Base-by-base conservation (phyloP, 1,140 invertebrate species). In the Pseudachorutes palmiensis region DNA sequence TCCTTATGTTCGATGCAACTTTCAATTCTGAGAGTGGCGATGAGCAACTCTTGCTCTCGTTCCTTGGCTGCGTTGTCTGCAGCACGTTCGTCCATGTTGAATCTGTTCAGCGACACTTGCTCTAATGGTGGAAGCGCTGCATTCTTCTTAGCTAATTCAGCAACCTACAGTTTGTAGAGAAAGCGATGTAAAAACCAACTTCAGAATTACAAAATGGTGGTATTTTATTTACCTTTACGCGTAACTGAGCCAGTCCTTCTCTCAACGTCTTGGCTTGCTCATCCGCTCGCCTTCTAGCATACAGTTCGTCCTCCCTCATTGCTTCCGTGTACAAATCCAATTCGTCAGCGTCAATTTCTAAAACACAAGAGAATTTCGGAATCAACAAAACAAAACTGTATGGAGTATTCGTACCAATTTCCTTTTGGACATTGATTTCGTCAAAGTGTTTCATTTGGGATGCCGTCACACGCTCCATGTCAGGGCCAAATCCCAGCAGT, bases 81-180 rank as follows among this genome's bases (percentile, higher is more conserved):
- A 16, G 51, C 62, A 12, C 69, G 67, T 1, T 62, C 48, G 41
- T 73, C 69, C 32, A 73, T 60, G 28, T 73, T 64, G 48, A 73
- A 73, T 45, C 70, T 67, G 0, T 68, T 57, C 45, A 70, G 19
- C 22, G 41, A 19, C 5, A 73, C 19, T 45, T 70, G 67, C 5
- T 69, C 58, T 19, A 22, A 26, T 45, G 62, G 48, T 1, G 63
- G 28, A 28, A 58, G 36, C 2, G 63, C 51, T 14, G 51, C 19
- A 61, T 73, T 73, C 12, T 66, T 64, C 2, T 64, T 22, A 1
- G 70, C 49, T 19, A 73, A 29, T 30, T 70, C 62, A 2, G 49
- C 30, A 30, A 73, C 60, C 72, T 73, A 58, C n/a, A n/a, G n/a
- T n/a, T n/a, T n/a, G n/a, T n/a, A 22, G 29, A 62, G 26, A 45